Percentiles rank a stretch among this genome's conserved stretches.
These are phyloP conservation scores for Eurystomus glaucurus DNA, from an alignment of 2,797 vertebrate species.

Conservation along the genomic window DNA sequence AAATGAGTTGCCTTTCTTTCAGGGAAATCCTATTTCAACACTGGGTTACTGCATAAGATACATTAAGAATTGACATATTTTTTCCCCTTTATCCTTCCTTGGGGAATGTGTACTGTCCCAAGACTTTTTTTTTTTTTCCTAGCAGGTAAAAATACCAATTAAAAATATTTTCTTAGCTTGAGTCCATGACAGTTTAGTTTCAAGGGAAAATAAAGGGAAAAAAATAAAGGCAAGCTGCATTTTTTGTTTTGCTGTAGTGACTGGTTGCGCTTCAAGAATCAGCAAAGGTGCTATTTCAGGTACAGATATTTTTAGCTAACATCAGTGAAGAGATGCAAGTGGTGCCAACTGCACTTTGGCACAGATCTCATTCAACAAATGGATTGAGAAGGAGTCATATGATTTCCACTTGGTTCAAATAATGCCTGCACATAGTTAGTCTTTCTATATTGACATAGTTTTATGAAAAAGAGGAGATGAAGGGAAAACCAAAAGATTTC, in stretches of 20 bases:
- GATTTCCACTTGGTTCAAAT: background rate
- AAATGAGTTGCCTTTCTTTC: background rate
- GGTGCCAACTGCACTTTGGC: background rate
- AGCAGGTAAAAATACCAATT: background rate
- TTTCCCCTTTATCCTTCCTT: background rate
- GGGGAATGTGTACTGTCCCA: rapidly evolving
- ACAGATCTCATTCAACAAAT: background rate
- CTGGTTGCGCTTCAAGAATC: background rate
- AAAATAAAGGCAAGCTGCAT: background rate
- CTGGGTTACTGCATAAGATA: background rate
- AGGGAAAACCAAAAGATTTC: background rate
- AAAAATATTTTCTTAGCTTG: background rate
- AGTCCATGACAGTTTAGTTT: background rate
- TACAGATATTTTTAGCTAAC: background rate
- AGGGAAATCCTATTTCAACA: background rate
- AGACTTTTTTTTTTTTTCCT: background rate
- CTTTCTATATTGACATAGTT: background rate
- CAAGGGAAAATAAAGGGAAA: background rate
- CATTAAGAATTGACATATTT: background rate
- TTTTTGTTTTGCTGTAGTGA: background rate
- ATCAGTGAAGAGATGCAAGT: background rate
- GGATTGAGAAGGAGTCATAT: background rate
- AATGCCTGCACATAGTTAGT: background rate
- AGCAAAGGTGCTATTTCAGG: background rate
- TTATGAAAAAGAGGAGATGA: background rate